Base-by-base conservation (phyloP, 1,140 invertebrate species). In the Tetragnatha versicolor region DNA sequence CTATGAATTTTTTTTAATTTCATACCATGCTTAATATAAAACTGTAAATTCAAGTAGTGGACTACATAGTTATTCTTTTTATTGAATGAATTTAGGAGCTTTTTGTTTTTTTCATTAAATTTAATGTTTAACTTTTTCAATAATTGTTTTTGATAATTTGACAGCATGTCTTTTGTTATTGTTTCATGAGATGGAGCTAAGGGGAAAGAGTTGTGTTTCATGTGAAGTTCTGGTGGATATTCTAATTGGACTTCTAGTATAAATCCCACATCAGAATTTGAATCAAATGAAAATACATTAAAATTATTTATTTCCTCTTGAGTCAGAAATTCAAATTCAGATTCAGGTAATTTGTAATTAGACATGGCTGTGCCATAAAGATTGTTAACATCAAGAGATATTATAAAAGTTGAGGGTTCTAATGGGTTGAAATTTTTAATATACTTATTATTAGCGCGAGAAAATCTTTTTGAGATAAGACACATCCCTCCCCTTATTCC, bases 1-100 rank as follows among this genome's bases (percentile, higher is more conserved):
- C 39, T 75, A 22, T 63, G 58, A n/a, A 61, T 29, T 37, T 72
- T 58, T 27, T n/a, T 27, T 17, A 42, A 1, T 60, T 60, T 25
- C 14, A 72, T 14, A 25, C 22, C 69, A 4, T 25, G 9, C n/a
- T 42, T 14, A 10, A 58, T 9, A 27, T 58, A 72, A 3, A 10
- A 29, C 42, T 72, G 20, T 14, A 42, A 27, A 47, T 37, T 58
- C 29, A 7, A 22, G 27, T 72, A 60, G 60, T 72, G 12, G 17
- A 37, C 20, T 5, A 55, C 9, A 58, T 72, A 72, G 2, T 42
- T 25, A 1, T 39, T 4, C 22, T 72, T 60, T 1, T 39, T 14
- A 3, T 29, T 35, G 2, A 60, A 39, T 17, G 3, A 39, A 10
- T 14, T 42, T n/a, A 45, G 22, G 9, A 60, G n/a, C 17, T 60